These are phyloP conservation scores for Drepana arcuata DNA, from an alignment of 1,140 invertebrate species.

Conservation along the genomic window DNA sequence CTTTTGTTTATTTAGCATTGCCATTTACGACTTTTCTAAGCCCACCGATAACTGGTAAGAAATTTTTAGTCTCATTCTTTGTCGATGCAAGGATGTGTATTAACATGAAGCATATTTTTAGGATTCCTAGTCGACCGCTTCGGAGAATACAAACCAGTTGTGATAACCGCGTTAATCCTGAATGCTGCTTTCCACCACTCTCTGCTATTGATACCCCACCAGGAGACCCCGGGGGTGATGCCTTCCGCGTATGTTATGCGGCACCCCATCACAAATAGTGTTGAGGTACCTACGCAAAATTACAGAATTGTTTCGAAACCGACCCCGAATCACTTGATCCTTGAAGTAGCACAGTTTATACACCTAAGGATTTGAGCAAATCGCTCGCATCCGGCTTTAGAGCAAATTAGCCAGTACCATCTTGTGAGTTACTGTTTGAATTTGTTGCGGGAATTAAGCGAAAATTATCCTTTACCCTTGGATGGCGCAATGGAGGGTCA, in stretches of 20 bases:
- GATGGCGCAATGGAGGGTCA: constrained; percentile 8
- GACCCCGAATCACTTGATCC: constrained; percentile 24
- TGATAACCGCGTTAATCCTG: constrained; percentile 80
- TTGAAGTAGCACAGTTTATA: constrained; percentile 31
- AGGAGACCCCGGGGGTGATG: constrained; percentile 80
- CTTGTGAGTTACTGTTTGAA: constrained; percentile 51
- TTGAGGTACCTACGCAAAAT: constrained; percentile 74
- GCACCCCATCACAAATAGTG: constrained; percentile 77
- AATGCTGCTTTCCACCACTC: constrained; percentile 83
- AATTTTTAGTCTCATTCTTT: constrained; percentile 1
- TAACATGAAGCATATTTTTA: constrained; percentile 38
- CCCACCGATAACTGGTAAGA: constrained; percentile 83
- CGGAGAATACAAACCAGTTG: constrained; percentile 84
- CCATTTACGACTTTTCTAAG: constrained; percentile 87
- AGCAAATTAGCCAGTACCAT: constrained; percentile 64
- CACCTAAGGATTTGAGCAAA: constrained; percentile 70
- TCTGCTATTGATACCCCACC: constrained; percentile 80
- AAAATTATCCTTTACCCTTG: constrained; percentile 35
- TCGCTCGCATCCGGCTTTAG: constrained; percentile 64
- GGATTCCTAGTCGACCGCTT: constrained; percentile 87
- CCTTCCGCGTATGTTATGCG: constrained; percentile 81
- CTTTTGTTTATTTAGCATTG: constrained; percentile 86
- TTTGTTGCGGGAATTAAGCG: constrained; percentile 51
- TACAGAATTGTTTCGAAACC: constrained; percentile 28
- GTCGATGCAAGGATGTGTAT: not conserved